Evolutionary conservation across 1,140 invertebrate genomes (phyloP), one percentile per base, ranked within the genome.

Genomic region (Heliconius melpomene): DNA sequence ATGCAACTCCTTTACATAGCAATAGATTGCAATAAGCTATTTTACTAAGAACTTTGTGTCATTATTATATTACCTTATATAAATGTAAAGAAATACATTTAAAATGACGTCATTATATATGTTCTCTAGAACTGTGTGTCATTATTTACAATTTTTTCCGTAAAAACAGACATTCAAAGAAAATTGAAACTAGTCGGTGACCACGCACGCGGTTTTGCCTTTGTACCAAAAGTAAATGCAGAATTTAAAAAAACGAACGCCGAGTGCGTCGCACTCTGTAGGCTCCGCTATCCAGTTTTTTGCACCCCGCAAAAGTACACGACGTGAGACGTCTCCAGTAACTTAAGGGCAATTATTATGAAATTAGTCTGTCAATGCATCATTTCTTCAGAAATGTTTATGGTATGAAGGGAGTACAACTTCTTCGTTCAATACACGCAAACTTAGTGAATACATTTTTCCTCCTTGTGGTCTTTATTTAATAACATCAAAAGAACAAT

Each of bases 251-350:
- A 85, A 85, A 82, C 26, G 76, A 81, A 79, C 32, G 78, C 80
- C 79, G 82, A 87, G 87, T 83, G 85, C 87, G 83, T 83, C 82
- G 84, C 83, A 85, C 86, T 88, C 87, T 87, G 86, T 86, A 78
- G 84, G 74, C 81, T 79, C 82, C 76, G 78, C 60, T 80, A 52
- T 74, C 13, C 40, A 70, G 81, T 82, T 87, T 86, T 87, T 87
- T 87, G 82, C 78, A 75, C 26, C 74, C 77, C 80, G 83, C 83
- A 81, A 84, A 84, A 82, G 83, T 84, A 73, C 81, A 77, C 76
- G 83, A 79, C 79, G 83, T 82, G 81, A 81, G 76, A 71, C 74
- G 77, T 78, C 80, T 82, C 80, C 77, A 54, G 79, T 77, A 78
- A 85, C 79, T 82, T 79, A 78, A 80, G 78, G 78, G 79, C 75